phyloP scores from a whole-genome alignment of 2,113 vertebrate species.

The Noctilio leporinus region DNA sequence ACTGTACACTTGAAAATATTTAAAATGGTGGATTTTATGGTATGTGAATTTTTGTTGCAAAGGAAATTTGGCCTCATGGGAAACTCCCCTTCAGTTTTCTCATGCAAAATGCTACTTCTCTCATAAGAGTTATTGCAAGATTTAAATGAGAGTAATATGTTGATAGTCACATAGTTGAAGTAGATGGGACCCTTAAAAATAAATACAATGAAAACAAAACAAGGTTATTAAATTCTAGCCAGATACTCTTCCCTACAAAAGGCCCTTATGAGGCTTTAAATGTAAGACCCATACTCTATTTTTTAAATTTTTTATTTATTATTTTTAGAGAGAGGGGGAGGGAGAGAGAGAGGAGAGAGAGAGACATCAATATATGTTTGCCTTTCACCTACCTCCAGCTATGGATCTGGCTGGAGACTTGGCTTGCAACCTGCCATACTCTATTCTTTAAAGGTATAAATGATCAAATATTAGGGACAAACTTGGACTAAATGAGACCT shows the following conservation, averaged over 20 bases:
- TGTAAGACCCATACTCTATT: not conserved
- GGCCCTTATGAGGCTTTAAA: not conserved
- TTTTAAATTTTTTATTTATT: too few species aligned
- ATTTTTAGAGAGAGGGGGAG: too few species aligned
- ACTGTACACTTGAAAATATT: slow-evolving; percentile 2
- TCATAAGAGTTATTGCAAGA: not conserved
- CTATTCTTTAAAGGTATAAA: not conserved
- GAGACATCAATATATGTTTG: too few species aligned
- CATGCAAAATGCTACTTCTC: not conserved
- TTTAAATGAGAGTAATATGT: not conserved
- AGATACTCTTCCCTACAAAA: not conserved
- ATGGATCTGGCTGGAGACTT: too few species aligned
- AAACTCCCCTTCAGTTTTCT: not conserved
- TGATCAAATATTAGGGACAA: not conserved
- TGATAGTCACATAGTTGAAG: not conserved
- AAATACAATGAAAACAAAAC: not conserved
- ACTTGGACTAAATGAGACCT: not conserved
- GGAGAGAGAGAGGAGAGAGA: too few species aligned
- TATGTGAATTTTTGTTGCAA: not conserved
- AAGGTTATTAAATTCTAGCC: not conserved
- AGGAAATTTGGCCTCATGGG: not conserved
- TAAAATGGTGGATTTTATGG: not conserved
- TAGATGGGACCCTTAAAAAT: not conserved
- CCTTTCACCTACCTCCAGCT: too few species aligned
- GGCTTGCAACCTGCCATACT: too few species aligned